phyloP scores from a whole-genome alignment of 2,888 invertebrate species.

The Crematogaster levior region DNA sequence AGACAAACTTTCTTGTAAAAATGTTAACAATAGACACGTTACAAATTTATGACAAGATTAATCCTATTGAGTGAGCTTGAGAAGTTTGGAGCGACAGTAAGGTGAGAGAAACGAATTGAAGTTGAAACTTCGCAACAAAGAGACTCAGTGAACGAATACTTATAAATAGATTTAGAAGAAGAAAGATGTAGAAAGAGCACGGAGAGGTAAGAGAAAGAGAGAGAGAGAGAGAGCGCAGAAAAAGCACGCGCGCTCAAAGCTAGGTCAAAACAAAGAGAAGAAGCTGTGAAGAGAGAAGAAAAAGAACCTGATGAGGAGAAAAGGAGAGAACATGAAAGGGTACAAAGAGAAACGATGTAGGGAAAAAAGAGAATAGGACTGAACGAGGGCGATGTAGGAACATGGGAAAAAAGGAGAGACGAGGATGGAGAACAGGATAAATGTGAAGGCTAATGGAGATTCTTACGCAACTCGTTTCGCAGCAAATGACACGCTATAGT shows the following conservation, averaged over 20 bases:
- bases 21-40: neutral
- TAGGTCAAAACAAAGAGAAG: neutral
- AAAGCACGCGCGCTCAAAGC: neutral
- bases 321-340: neutral
- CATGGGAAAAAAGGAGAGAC: neutral
- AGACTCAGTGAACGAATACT: slow-evolving; percentile 7
- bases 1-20: neutral
- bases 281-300: neutral
- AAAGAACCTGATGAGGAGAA: neutral
- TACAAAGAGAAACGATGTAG: neutral
- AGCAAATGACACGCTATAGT: neutral
- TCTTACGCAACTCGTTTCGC: slow-evolving; percentile 33
- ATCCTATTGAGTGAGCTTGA: neutral
- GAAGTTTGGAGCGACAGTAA: neutral
- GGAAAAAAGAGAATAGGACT: neutral
- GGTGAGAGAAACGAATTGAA: neutral
- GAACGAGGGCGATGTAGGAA: neutral
- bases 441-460: slow-evolving; percentile 42
- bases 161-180: slow-evolving; percentile 28
- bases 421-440: slow-evolving; percentile 20
- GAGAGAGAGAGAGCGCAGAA: neutral
- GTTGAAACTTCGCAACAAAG: slow-evolving; percentile 5
- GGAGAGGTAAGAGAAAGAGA: neutral
- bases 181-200: neutral
- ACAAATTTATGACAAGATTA: slow-evolving; percentile 12